Evolutionary conservation across 1,140 invertebrate species (phyloP).

Genomic region (Conus betulinus): DNA sequence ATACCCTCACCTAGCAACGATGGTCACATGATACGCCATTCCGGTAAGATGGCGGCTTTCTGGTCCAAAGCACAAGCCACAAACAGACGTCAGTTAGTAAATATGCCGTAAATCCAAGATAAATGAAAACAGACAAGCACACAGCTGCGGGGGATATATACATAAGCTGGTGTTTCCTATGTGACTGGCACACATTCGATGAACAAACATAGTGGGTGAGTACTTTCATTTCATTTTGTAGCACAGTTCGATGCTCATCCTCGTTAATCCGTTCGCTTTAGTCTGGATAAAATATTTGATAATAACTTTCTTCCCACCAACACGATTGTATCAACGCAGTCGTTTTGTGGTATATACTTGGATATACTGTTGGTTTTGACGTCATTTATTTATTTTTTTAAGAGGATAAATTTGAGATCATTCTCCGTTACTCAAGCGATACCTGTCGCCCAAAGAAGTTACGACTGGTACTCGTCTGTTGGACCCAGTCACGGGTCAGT

Average conservation of each 20-base stretch:
- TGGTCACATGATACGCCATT: slow-evolving; percentile 48
- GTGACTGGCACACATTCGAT: background rate
- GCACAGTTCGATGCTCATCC: background rate
- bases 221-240: background rate
- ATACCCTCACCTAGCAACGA: slow-evolving; percentile 48
- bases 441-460: too few species aligned
- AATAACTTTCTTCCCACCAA: background rate
- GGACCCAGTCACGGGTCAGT: background rate
- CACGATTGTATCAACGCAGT: background rate
- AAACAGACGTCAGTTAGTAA: background rate
- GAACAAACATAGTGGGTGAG: background rate
- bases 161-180: background rate
- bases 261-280: background rate
- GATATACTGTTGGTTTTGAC: background rate
- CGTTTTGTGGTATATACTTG: background rate
- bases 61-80: background rate
- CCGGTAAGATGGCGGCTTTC: slow-evolving; percentile 50
- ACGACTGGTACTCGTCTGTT: too few species aligned
- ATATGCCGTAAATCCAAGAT: background rate
- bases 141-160: background rate
- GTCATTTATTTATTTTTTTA: background rate
- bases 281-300: background rate
- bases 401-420: too few species aligned
- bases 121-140: background rate
- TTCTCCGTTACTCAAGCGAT: too few species aligned